Evolutionary conservation across 2,888 invertebrate species (phyloP).

Genomic region (Stenodera caucasica): DNA sequence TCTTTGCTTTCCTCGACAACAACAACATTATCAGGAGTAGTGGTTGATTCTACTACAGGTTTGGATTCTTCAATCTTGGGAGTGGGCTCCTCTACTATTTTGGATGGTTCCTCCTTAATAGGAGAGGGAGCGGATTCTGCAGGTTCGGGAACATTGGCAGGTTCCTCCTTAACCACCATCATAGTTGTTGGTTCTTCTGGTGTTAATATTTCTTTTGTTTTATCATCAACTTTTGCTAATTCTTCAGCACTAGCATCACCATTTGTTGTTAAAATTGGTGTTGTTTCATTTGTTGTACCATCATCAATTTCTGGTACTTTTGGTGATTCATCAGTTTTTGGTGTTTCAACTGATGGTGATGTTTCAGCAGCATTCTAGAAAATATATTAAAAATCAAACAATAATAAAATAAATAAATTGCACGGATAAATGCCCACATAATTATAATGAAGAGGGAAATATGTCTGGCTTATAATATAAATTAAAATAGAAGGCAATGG

Average conservation of each 20-base stretch:
- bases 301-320: constrained; percentile 30
- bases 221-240: constrained; percentile 25
- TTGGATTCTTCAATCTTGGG: constrained; percentile 38
- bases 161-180: constrained; percentile 23
- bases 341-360: constrained; percentile 47
- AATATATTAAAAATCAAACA: constrained; percentile 4
- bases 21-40: constrained; percentile 24
- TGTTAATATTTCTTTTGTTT: constrained; percentile 28
- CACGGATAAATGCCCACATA: not conserved
- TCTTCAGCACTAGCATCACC: constrained; percentile 36
- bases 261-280: constrained; percentile 26
- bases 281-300: constrained; percentile 21
- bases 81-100: constrained; percentile 35
- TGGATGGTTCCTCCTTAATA: constrained; percentile 36
- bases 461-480: constrained; percentile 10
- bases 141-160: constrained; percentile 32
- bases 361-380: constrained; percentile 49
- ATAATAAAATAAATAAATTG: constrained; percentile 4
- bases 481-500: constrained; percentile 9
- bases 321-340: constrained; percentile 45
- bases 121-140: constrained; percentile 37
- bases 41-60: constrained; percentile 22
- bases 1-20: constrained; percentile 50
- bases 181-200: constrained; percentile 31
- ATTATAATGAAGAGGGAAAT: constrained; percentile 1